Evolutionary conservation across 2,113 vertebrate species (phyloP).

Genomic region (Pungitius pungitius): DNA sequence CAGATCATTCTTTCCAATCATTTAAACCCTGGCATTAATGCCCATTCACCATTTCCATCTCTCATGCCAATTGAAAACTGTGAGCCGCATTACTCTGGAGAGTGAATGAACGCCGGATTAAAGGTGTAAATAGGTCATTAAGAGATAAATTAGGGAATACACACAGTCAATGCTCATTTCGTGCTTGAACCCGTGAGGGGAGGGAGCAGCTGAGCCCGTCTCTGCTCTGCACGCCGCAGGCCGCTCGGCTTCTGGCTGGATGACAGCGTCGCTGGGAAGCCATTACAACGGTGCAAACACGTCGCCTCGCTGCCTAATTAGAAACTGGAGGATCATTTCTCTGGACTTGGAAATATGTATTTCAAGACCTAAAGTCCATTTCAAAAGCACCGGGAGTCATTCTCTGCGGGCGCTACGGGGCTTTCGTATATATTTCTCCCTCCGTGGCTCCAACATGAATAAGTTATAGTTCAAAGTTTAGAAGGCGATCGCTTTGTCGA

Average conservation of each 20-base stretch:
- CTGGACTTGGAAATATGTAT: conserved; percentile 53
- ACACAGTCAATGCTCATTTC: conserved; percentile 41
- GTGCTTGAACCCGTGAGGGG: conserved; percentile 43
- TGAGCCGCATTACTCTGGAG: conserved; percentile 23
- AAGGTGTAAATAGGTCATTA: conserved; percentile 73
- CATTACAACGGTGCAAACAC: conserved; percentile 59
- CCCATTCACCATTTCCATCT: conserved; percentile 16
- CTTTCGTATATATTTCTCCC: not conserved
- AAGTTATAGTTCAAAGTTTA: not conserved
- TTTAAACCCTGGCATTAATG: conserved; percentile 30
- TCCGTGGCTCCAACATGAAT: not conserved
- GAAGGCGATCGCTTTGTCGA: not conserved
- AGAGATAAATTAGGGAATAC: conserved; percentile 53
- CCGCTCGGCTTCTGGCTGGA: conserved; percentile 34
- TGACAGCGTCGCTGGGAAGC: conserved; percentile 44
- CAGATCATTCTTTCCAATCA: conserved; percentile 46
- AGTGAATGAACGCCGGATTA: conserved; percentile 55
- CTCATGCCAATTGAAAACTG: conserved; percentile 25
- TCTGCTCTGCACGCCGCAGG: conserved; percentile 44
- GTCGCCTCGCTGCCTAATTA: conserved; percentile 50
- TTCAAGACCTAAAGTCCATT: conserved; percentile 28
- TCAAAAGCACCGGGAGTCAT: conserved; percentile 35
- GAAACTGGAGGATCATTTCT: conserved; percentile 59
- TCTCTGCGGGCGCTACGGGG: not conserved
- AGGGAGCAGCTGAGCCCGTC: conserved; percentile 24